Evolutionary conservation across 2,113 vertebrate species (phyloP).

Genomic region (Guaruba guarouba): DNA sequence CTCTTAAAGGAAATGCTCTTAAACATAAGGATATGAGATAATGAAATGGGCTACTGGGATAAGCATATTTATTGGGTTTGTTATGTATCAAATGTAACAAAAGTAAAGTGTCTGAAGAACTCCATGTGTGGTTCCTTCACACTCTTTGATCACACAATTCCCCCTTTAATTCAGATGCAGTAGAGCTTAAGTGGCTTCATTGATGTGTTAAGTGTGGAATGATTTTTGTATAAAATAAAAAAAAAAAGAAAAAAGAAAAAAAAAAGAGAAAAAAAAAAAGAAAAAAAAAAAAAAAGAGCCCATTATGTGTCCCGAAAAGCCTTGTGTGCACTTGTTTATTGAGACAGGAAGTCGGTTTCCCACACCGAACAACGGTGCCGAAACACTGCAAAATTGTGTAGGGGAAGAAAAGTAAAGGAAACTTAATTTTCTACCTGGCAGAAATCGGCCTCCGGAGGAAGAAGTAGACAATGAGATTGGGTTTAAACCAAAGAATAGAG

Average conservation of each 20-base stretch:
- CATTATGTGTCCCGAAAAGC: constrained; percentile 78
- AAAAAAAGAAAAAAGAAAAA: constrained; percentile 56
- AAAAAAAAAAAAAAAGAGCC: constrained; percentile 5
- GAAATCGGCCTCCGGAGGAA: constrained; percentile 73
- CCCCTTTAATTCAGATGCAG: constrained; percentile 89
- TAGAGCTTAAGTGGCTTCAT: constrained; percentile 84
- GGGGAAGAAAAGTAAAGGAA: constrained; percentile 74
- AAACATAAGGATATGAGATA: constrained; percentile 72
- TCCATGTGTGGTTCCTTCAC: constrained; percentile 88
- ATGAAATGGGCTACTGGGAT: constrained; percentile 74
- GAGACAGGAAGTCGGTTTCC: constrained; percentile 88
- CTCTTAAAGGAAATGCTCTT: constrained; percentile 63
- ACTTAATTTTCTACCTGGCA: constrained; percentile 83
- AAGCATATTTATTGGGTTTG: constrained; percentile 82
- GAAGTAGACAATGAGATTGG: constrained; percentile 70
- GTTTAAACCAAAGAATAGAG: constrained; percentile 59
- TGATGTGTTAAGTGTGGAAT: constrained; percentile 92
- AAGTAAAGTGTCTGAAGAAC: constrained; percentile 79
- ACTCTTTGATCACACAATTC: constrained; percentile 90
- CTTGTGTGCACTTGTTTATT: constrained; percentile 78
- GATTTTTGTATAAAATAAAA: constrained; percentile 84
- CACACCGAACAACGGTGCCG: constrained; percentile 87
- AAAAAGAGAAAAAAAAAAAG: constrained; percentile 46
- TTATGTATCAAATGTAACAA: constrained; percentile 82
- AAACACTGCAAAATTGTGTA: constrained; percentile 77